Conservation (phyloP, 64 coral and sea anemone genomes). For the Porites lutea region DNA sequence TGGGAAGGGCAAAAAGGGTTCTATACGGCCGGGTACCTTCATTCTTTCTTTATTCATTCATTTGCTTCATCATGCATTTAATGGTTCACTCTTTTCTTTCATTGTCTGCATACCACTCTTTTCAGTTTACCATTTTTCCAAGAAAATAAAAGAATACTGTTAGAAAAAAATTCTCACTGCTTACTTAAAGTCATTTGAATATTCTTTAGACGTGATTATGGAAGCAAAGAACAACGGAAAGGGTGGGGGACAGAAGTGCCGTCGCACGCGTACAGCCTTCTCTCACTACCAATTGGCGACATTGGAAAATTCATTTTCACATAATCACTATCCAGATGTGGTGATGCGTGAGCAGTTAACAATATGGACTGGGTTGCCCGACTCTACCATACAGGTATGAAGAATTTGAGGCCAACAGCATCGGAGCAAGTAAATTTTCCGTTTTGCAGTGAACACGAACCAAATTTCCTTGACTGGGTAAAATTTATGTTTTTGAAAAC, state of each 20-base stretch:
- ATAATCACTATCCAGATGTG: slow-evolving; percentile 82
- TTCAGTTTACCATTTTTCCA: no score
- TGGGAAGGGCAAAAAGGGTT: neutral
- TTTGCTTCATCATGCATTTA: no score
- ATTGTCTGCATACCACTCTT: no score
- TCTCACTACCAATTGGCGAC: slow-evolving; percentile 65
- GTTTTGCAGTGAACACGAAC: no score
- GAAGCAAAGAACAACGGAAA: slow-evolving; percentile 6
- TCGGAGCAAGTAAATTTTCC: no score
- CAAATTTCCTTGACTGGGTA: no score
- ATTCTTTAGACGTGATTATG: slow-evolving; percentile 16
- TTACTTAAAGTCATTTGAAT: neutral
- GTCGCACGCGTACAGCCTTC: slow-evolving; percentile 81
- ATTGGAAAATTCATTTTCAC: slow-evolving; percentile 70
- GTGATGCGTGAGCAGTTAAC: slow-evolving; percentile 71
- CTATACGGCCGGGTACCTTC: neutral
- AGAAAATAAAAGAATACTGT: no score
- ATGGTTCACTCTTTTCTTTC: no score
- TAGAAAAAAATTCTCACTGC: no score
- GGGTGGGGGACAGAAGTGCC: slow-evolving; percentile 37
- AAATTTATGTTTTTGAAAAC: no score
- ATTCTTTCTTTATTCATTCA: no score
- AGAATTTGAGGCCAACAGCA: neutral
- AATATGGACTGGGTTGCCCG: slow-evolving; percentile 47
- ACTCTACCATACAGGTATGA: slow-evolving; percentile 83